Evolutionary conservation across 2,797 vertebrate species (phyloP), one percentile per base, ranked within the genome.

Genomic region (Ptychobarbus kaznakovi): DNA sequence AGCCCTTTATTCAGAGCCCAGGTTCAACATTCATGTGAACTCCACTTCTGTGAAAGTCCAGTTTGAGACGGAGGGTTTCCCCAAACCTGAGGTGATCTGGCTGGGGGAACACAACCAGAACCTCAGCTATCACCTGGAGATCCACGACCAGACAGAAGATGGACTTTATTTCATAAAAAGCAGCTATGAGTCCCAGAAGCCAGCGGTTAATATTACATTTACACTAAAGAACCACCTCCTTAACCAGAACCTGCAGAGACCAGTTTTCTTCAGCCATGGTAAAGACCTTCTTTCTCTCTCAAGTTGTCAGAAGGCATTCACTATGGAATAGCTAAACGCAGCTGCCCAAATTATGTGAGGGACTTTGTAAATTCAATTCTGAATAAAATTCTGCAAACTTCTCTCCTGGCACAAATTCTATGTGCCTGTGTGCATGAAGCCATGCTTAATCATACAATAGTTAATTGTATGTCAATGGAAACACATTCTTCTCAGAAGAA

Each of bases 1-100:
- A 92, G 91, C 86, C 0, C 53, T 87, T 49, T 92, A 89, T 83
- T 79, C 86, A 6, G 90, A 91, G 16, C 91, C 90, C 1, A 89
- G 42, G n/a, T 74, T 90, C 61, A 84, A n/a, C 72, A 84, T 90
- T 22, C 66, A 25, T 25, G 74, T 73, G 8, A 61, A 42, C 8
- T 44, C 66, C 16, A 28, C 38, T 25, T 25, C 53, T 12, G 25
- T 83, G 22, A 79, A 32, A 3, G 7, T 91, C 38, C 80, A 79
- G 83, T 91, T 87, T 6, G 83, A 91, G 77, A 89, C 84, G 0
- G 81, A 87, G 28, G 90, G 90, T 5, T 91, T 81, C 49, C 90
- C 91, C 0, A 63, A 61, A 20, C 83, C 90, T 1, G 66, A 88
- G 51, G 73, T 91, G 2, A 79, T 38, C 8, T 89, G 89, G 90